phyloP scores from a whole-genome alignment of 2,113 vertebrate species.

The Spermophilus dauricus region DNA sequence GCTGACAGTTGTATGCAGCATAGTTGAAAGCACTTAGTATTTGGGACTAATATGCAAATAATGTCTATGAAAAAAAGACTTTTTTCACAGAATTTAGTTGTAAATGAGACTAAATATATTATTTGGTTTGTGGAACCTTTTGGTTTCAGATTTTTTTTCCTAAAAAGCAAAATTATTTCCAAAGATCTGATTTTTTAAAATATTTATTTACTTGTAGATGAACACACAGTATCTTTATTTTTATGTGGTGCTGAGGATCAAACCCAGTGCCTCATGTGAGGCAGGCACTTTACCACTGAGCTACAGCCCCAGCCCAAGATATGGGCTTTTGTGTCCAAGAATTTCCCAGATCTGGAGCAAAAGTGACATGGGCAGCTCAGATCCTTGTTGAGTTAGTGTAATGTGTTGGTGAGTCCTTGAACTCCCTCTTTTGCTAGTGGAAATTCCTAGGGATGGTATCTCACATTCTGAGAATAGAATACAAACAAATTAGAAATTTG shows the following conservation, averaged over 20 bases:
- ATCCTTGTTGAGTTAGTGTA: neutral
- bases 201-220: no score
- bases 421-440: neutral
- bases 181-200: neutral
- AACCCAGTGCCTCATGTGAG: no score
- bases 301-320: no score
- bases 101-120: neutral
- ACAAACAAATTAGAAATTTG: neutral
- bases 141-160: neutral
- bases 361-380: neutral
- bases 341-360: neutral
- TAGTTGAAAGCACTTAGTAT: conserved; percentile 13
- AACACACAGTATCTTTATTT: no score
- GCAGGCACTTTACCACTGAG: no score
- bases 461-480: neutral
- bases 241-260: no score
- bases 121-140: neutral
- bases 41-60: neutral
- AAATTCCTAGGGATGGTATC: neutral
- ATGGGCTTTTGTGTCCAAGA: neutral
- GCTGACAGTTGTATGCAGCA: neutral
- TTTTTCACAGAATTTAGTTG: conserved; percentile 43
- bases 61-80: neutral
- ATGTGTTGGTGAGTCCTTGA: neutral
- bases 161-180: conserved; percentile 16